phyloP scores from a whole-genome alignment of 2,888 invertebrate genomes.

The Hyppa rectilinea region DNA sequence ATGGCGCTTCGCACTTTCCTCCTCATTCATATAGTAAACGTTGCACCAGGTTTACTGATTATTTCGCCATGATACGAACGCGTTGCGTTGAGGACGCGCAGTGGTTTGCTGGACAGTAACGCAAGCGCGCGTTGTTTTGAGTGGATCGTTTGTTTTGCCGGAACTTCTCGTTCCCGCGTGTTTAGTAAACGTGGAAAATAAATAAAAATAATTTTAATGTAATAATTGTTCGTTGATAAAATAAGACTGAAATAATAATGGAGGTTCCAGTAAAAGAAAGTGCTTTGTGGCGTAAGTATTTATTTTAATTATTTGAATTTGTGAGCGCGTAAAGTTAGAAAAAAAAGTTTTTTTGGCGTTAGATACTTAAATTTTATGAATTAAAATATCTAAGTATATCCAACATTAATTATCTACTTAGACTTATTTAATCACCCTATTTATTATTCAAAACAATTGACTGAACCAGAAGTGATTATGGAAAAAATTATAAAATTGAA shows the following conservation, averaged over 20 bases:
- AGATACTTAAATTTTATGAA: not conserved
- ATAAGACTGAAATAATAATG: slow-evolving; percentile 71
- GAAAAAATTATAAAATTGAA: not conserved
- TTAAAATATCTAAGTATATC: too few species aligned
- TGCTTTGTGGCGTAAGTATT: slow-evolving; percentile 90
- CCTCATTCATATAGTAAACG: slow-evolving; percentile 40
- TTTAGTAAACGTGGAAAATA: slow-evolving; percentile 1
- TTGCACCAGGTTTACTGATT: slow-evolving; percentile 55
- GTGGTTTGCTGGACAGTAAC: slow-evolving; percentile 31
- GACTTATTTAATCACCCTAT: not conserved
- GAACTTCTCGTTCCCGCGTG: slow-evolving; percentile 19
- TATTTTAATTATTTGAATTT: slow-evolving; percentile 8
- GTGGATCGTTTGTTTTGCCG: slow-evolving; percentile 9
- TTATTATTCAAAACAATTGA: not conserved
- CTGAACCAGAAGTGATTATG: not conserved
- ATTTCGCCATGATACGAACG: slow-evolving; percentile 58
- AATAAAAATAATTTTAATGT: not conserved
- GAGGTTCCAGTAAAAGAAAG: slow-evolving; percentile 91
- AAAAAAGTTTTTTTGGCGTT: too few species aligned
- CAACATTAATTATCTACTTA: not conserved
- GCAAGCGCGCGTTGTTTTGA: slow-evolving; percentile 43
- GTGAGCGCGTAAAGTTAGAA: not conserved
- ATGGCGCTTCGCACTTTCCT: slow-evolving; percentile 72
- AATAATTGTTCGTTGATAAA: not conserved
- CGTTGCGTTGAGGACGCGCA: slow-evolving; percentile 45